A percentile compares a stretch with the other conserved stretches of the same genome.
These are phyloP conservation scores for Alsophila aescularia DNA, from an alignment of 2,888 invertebrate genomes.

Conservation along the genomic window DNA sequence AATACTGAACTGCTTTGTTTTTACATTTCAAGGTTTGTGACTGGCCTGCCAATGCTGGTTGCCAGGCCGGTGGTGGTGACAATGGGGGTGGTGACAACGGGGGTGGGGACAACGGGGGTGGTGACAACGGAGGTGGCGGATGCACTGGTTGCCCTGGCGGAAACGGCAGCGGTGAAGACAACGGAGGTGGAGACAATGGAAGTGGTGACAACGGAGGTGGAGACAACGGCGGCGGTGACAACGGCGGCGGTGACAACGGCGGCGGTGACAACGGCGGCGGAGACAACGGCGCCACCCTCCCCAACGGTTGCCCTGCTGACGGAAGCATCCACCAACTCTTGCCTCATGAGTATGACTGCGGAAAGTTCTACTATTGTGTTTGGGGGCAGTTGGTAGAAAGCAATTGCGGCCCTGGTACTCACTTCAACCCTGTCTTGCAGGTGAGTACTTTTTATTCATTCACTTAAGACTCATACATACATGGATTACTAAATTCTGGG, in stretches of 20 bases:
- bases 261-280: constrained; percentile 5
- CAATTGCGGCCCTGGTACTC: constrained; percentile 45
- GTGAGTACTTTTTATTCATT: constrained; percentile 38
- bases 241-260: constrained; percentile 14
- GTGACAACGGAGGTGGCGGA: constrained; percentile 5
- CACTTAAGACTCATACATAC: no score
- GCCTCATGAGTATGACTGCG: constrained; percentile 56
- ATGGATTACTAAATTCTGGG: no score
- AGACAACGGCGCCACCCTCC: constrained; percentile 12
- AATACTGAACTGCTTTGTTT: no score
- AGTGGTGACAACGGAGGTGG: constrained; percentile 15
- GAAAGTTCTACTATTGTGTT: constrained; percentile 57
- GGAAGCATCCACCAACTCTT: constrained; percentile 42
- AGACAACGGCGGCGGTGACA: neutral
- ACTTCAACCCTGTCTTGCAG: constrained; percentile 57
- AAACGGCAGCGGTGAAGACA: constrained; percentile 9
- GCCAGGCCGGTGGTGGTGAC: constrained; percentile 17
- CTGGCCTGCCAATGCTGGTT: constrained; percentile 44
- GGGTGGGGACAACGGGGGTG: constrained; percentile 5
- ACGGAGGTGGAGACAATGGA: neutral
- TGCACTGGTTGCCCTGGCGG: constrained; percentile 5
- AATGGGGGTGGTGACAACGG: neutral
- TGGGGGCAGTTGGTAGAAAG: constrained; percentile 47
- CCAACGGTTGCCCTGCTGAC: no score
- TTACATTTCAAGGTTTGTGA: constrained; percentile 48